phyloP scores from a whole-genome alignment of 2,888 invertebrate species.

The Fabriciana adippe region DNA sequence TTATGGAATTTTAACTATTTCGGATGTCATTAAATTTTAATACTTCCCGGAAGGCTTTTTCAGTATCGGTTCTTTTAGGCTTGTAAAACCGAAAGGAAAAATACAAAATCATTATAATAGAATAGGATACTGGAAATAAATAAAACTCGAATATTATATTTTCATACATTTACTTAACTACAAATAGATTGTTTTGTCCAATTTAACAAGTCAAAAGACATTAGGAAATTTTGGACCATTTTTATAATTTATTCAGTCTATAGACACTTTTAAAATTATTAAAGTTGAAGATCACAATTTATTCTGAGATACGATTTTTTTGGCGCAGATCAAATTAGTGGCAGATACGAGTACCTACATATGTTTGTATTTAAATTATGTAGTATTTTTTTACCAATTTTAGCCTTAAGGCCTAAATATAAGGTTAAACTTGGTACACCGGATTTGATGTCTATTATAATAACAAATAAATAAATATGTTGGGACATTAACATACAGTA shows the following conservation, averaged over 20 bases:
- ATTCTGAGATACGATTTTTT: slow-evolving; percentile 12
- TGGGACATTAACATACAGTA: no score
- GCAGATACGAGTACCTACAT: neutral
- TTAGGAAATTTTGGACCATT: slow-evolving; percentile 32
- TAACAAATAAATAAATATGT: no score
- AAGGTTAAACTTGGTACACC: no score
- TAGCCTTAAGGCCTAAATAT: no score
- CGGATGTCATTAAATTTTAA: no score
- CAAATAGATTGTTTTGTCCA: slow-evolving; percentile 17
- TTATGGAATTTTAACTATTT: no score
- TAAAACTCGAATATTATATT: slow-evolving; percentile 16
- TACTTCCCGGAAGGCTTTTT: no score
- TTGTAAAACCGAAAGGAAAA: no score
- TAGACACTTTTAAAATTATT: slow-evolving; percentile 23
- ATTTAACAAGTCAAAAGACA: slow-evolving; percentile 28
- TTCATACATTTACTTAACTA: slow-evolving; percentile 20
- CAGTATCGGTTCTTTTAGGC: no score
- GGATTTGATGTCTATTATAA: no score
- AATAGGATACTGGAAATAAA: neutral
- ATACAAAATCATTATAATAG: neutral
- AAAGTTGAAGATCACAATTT: slow-evolving; percentile 20
- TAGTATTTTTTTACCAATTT: neutral
- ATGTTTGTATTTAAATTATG: neutral
- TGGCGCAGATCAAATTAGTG: slow-evolving; percentile 5
- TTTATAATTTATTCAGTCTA: slow-evolving; percentile 32